Evolutionary conservation across 2,113 vertebrate genomes (phyloP).

Genomic region (Sarotherodon lohbergeri): DNA sequence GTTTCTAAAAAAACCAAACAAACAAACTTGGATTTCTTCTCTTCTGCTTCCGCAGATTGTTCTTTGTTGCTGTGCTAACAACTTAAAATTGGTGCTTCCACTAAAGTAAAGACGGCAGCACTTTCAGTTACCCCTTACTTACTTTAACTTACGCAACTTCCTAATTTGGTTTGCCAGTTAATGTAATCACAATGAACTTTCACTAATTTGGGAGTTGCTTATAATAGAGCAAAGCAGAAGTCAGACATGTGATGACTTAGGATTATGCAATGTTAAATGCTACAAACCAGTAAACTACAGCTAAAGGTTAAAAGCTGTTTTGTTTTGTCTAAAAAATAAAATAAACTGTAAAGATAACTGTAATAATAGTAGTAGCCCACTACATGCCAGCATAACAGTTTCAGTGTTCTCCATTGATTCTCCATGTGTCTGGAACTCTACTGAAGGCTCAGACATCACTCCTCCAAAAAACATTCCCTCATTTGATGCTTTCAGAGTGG

Average conservation of each 20-base stretch:
- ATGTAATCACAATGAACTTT: neutral
- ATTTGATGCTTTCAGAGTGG: neutral
- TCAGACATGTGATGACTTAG: neutral
- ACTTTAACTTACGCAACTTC: neutral
- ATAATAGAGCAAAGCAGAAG: neutral
- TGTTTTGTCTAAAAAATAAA: neutral
- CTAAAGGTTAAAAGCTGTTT: neutral
- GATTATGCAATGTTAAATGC: neutral
- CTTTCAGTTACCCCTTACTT: neutral
- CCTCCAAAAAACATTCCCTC: neutral
- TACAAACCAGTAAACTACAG: neutral
- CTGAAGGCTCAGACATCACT: neutral
- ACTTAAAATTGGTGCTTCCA: neutral
- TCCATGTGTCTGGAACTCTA: neutral
- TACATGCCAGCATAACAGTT: neutral
- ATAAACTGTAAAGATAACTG: neutral
- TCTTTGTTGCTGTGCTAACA: slow-evolving; percentile 11
- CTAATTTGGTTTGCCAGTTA: neutral
- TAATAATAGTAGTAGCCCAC: neutral
- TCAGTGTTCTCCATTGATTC: neutral
- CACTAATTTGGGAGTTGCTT: neutral
- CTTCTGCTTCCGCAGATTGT: neutral
- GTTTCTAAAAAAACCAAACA: neutral
- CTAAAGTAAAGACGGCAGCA: neutral
- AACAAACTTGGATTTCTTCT: neutral